Evolutionary conservation across 1,140 invertebrate species (phyloP), one percentile per base, ranked within the genome.

Genomic region (Cydia fagiglandana): DNA sequence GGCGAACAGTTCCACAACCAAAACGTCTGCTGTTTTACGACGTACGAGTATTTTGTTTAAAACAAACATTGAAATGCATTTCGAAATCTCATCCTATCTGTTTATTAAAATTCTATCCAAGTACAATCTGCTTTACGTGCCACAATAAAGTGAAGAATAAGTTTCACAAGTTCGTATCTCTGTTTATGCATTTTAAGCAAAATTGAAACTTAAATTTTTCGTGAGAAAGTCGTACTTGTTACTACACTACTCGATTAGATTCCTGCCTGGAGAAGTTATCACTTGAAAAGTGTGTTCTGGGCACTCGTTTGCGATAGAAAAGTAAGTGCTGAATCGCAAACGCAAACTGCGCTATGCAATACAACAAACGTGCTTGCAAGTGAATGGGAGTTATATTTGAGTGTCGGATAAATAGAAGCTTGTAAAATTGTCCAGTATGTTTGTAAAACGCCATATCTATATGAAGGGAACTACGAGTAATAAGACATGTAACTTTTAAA

Each of bases 251-350:
- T 24, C 56, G 20, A 24, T 61, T 61, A 61, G 56, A 61, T 61
- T 61, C 24, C 17, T 61, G 56, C 10, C 56, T 61, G 56, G 20
- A 24, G 56, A 61, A 61, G 56, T 61, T 61, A 61, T 61, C 56
- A 61, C 56, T 61, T 24, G 20, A 70, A 38, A 70, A 70, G 34
- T 41, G 38, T 70, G 30, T 70, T 70, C 66, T 38, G 38, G n/a
- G 34, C 66, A 70, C n/a, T 38, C 66, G 34, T 38, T 70, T 68
- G 64, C 28, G 15, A 38, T 17, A 38, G n/a, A 70, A 70, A 70
- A n/a, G 66, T 38, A 70, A 70, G 66, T 41, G 66, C 34, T 38
- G 66, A 34, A 38, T 70, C 66, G 66, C 66, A 38, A 70, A 70
- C n/a, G 34, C n/a, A 61, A 61, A 61, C 56, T 61, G 20, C 34